phyloP scores from a whole-genome alignment of 2,113 vertebrate species.

The Romanogobio albipinnatus region DNA sequence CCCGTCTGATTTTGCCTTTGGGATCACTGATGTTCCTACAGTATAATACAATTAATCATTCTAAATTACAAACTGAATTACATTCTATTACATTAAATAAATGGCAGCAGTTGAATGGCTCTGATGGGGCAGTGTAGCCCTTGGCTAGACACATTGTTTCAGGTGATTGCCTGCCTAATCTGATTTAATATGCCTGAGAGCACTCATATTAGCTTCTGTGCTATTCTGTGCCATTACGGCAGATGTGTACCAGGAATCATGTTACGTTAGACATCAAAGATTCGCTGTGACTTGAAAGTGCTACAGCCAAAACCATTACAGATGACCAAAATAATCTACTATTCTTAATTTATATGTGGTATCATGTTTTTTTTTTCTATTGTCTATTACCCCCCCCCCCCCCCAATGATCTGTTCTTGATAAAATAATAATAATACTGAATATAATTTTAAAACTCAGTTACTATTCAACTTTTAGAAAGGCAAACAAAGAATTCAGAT shows the following conservation, averaged over 20 bases:
- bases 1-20: not conserved
- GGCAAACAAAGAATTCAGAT: not conserved
- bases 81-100: conserved; percentile 52
- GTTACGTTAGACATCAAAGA: conserved; percentile 36
- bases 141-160: conserved; percentile 51
- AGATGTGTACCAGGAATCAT: conserved; percentile 36
- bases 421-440: not conserved
- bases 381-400: too few relatives aligned
- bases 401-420: not conserved
- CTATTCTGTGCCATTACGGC: conserved; percentile 22
- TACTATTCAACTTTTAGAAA: not conserved
- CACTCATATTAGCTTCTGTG: conserved; percentile 38
- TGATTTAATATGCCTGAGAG: conserved; percentile 50
- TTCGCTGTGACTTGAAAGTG: conserved; percentile 42
- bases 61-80: conserved; percentile 51
- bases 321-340: not conserved
- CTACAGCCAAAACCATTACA: conserved; percentile 28
- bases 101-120: conserved; percentile 41
- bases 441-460: not conserved
- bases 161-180: conserved; percentile 59
- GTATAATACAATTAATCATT: conserved; percentile 49
- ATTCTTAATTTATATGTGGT: not conserved
- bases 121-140: conserved; percentile 40
- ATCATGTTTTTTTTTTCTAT: not conserved
- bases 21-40: conserved; percentile 12